Evolutionary conservation across 2,888 invertebrate species (phyloP).

Genomic region (Barypeithes pellucidus): DNA sequence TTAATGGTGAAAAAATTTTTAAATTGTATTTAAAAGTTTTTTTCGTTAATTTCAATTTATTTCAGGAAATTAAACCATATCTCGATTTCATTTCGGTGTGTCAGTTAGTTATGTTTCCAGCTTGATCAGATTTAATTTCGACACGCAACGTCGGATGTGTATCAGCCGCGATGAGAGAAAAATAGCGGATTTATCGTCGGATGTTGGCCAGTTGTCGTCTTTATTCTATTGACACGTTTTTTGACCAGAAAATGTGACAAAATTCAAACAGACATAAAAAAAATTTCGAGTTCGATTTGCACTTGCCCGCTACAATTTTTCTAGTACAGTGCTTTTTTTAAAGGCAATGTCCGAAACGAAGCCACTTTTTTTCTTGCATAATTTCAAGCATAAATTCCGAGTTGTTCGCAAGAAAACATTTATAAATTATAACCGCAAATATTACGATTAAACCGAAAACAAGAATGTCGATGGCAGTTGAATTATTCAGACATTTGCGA

Average conservation of each 20-base stretch:
- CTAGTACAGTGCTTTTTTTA: no score
- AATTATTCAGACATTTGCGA: slow-evolving; percentile 36
- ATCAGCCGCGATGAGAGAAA: no score
- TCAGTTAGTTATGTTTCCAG: slow-evolving; percentile 1
- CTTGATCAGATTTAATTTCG: slow-evolving; percentile 14
- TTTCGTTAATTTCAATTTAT: neutral
- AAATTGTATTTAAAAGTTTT: neutral
- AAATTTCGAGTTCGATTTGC: no score
- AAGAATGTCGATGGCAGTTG: slow-evolving; percentile 4
- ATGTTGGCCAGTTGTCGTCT: no score
- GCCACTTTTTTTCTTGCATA: neutral
- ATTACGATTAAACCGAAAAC: slow-evolving; percentile 27
- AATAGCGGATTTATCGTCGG: no score
- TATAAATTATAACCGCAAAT: slow-evolving; percentile 29
- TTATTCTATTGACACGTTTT: no score
- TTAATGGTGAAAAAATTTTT: no score
- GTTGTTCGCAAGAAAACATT: slow-evolving; percentile 1
- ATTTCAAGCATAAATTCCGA: slow-evolving; percentile 14
- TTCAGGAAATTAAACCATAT: slow-evolving; percentile 21
- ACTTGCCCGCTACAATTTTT: no score
- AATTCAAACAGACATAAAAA: no score
- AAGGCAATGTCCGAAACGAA: no score
- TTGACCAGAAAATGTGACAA: no score
- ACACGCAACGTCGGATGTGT: no score
- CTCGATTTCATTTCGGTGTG: neutral